Base-by-base conservation (phyloP, 2,797 vertebrate species). In the Rhadinocentrus ornatus region DNA sequence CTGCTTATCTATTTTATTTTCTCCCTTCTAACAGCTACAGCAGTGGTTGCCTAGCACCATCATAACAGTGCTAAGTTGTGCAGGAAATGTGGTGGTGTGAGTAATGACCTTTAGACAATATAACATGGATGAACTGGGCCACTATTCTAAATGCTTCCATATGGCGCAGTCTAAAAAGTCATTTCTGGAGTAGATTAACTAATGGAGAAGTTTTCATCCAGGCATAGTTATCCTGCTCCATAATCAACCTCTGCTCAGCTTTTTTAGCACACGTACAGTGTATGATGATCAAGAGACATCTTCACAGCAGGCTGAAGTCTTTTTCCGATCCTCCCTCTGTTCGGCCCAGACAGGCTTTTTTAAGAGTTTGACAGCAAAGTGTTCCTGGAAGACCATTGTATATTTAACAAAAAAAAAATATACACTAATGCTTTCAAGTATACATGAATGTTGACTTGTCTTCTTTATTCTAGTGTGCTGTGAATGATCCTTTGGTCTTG, bases 91-190 rank as follows among this genome's bases (percentile, higher is more conserved):
- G 68, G 37, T 37, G 27, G 69, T 68, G 77, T 72, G 81, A 79
- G 80, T 86, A 82, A 89, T 83, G 83, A 71, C 61, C 75, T 62
- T 64, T 66, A 84, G 69, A 73, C 69, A 74, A 71, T 69, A 79
- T 71, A 75, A 86, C 86, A 85, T 64, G 75, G 57, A 84, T 75
- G 67, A 29, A 77, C 8, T 26, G 39, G 62, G 64, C 34, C 75
- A 65, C 66, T 57, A 59, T 58, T 73, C 12, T 85, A 84, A 89
- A 78, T 52, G 59, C 80, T 91, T 88, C 85, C 87, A 90, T 66
- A 75, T 89, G 86, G 22, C 44, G 35, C 15, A 27, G 3, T 73
- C 27, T 54, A 12, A 4, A 61, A 12, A 66, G 13, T n/a, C 6
- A 44, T 29, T 32, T n/a, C 53, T 9, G 9, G 27, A 27, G 24